These are phyloP conservation scores for Alethe diademata DNA, from an alignment of 2,113 vertebrate genomes.

Conservation along the genomic window DNA sequence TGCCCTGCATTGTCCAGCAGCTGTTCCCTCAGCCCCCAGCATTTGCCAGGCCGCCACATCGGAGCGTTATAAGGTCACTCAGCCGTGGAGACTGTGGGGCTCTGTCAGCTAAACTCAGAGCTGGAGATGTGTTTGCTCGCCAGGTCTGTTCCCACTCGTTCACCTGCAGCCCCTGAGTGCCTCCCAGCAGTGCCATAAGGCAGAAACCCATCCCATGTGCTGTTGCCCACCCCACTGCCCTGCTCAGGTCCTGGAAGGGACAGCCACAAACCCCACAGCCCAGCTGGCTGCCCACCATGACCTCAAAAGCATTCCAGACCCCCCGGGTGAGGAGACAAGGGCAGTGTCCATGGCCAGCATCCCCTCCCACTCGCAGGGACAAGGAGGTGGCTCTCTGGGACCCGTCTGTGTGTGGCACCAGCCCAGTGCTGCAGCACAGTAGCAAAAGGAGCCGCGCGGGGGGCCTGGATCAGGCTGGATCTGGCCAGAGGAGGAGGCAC, in stretches of 20 bases:
- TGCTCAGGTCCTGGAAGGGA: not conserved
- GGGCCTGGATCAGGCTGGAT: not conserved
- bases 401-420: not conserved
- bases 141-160: not conserved
- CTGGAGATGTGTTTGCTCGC: fast-evolving
- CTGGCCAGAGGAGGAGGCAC: not conserved
- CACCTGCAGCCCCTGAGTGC: not conserved
- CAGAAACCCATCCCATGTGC: fast-evolving
- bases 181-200: fast-evolving
- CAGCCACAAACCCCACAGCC: not conserved
- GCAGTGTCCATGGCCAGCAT: fast-evolving
- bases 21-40: constrained; percentile 18
- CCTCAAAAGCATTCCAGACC: not conserved
- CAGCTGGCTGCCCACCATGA: not conserved
- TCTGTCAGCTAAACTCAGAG: not conserved
- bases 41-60: fast-evolving
- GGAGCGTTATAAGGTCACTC: not conserved
- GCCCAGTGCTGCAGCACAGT: not conserved
- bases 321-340: fast-evolving
- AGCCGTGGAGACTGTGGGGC: fast-evolving
- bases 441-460: not conserved
- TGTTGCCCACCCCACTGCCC: not conserved
- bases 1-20: constrained; percentile 2
- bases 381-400: not conserved
- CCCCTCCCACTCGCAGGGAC: not conserved